Evolutionary conservation across 2,797 vertebrate species (phyloP), one percentile per base, ranked within the genome.

Genomic region (Neopelma chrysocephalum): DNA sequence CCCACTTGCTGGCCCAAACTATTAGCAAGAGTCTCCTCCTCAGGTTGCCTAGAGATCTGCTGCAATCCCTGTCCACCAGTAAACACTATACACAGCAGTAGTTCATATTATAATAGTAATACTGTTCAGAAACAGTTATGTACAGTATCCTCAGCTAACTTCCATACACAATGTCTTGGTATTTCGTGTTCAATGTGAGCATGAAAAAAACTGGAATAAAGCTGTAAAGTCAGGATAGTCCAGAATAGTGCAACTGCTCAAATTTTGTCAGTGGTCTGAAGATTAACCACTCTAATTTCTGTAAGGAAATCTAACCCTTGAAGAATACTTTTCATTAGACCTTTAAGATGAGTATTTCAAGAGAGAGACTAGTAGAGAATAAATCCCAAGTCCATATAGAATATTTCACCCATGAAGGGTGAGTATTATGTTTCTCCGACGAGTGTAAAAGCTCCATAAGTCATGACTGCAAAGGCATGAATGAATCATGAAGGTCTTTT

Each of bases 381-480:
- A 93, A 89, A 96, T 93, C 62, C 56, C 22, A 88, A 78, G 65
- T 80, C 79, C 72, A 42, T 79, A 72, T 5, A 94, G 75, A 85
- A 89, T 91, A 94, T 96, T 96, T 96, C 94, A 97, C 62, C 91
- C 87, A 80, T 96, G 94, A 97, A 95, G 85, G 85, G 85, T 95
- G 84, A 93, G 58, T 85, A 94, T 96, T 94, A 92, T 89, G 48
- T 94, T 97, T 90, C 60, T 91, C 88, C 87, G 81, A 93, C 86
- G 81, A 75, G 42, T 87, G 73, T 84, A 96, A 95, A 97, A 92
- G 88, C 61, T 91, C 38, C 48, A 43, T 89, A 95, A 93, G 56
- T 94, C 87, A 87, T 56, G 32, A 87, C 69, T 90, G 32, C 18
- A 40, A 36, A 95, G 48, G 90, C 93, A 90, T 87, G 65, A 96